Conservation (phyloP, 1,140 invertebrate species). For the Lepidurus apus region DNA sequence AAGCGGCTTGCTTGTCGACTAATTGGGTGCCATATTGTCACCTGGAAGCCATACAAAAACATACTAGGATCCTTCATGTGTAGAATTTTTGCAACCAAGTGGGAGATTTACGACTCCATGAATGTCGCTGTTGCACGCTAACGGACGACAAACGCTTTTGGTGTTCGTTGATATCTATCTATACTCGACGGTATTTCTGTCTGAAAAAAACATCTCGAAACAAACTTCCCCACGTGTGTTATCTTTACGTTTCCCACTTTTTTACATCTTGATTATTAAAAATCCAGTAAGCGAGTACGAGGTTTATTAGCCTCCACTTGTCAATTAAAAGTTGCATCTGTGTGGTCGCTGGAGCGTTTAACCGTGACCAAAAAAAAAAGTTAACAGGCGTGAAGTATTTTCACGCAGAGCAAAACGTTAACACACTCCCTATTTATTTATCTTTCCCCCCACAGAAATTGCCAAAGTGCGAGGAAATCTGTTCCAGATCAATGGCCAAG, state of each 20-base stretch:
- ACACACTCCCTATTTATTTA: constrained; percentile 34
- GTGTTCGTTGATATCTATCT: neutral
- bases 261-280: neutral
- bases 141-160: neutral
- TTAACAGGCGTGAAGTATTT: neutral
- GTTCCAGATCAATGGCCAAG: constrained; percentile 96
- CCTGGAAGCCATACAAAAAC: neutral
- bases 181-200: neutral
- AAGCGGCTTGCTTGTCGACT: neutral
- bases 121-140: neutral
- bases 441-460: constrained; percentile 82
- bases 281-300: neutral
- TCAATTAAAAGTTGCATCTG: neutral
- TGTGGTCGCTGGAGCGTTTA: constrained; percentile 5
- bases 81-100: constrained; percentile 22
- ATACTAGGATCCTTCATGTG: constrained; percentile 5
- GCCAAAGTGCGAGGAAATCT: constrained; percentile 92
- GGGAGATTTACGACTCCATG: constrained; percentile 11
- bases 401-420: constrained; percentile 1
- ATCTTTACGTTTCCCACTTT: neutral
- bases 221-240: neutral
- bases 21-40: constrained; percentile 19
- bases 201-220: neutral
- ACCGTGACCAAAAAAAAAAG: neutral
- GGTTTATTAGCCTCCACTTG: neutral